Evolutionary conservation across 2,888 invertebrate species (phyloP).

Genomic region (Torymus texanus): DNA sequence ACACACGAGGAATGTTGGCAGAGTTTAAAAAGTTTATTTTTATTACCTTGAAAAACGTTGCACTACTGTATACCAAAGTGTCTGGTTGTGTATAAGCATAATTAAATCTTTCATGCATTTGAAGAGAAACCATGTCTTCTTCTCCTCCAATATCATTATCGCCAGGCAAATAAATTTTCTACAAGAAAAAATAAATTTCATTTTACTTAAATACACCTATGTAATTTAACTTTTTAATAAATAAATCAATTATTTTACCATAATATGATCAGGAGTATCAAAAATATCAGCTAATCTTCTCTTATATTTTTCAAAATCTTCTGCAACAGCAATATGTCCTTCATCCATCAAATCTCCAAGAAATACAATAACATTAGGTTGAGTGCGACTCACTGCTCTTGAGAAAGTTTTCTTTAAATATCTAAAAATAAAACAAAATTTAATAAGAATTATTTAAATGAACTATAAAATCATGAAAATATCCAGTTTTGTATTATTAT

Average conservation of each 20-base stretch:
- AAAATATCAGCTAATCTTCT: slow-evolving; percentile 84
- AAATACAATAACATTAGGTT: slow-evolving; percentile 91
- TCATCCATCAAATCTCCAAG: slow-evolving; percentile 97
- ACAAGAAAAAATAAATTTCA: slow-evolving; percentile 63
- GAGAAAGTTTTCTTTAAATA: slow-evolving; percentile 88
- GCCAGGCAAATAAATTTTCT: slow-evolving; percentile 93
- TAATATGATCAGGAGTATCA: slow-evolving; percentile 71
- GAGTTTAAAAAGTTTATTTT: neutral
- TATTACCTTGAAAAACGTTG: slow-evolving; percentile 83
- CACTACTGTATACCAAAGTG: slow-evolving; percentile 79
- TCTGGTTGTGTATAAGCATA: slow-evolving; percentile 79
- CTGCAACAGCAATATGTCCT: slow-evolving; percentile 85
- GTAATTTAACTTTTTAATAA: neutral
- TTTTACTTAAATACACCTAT: slow-evolving; percentile 6
- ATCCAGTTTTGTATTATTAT: neutral
- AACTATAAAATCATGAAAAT: neutral
- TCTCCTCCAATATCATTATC: slow-evolving; percentile 99
- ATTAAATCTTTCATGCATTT: slow-evolving; percentile 85
- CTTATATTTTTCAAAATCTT: slow-evolving; percentile 85
- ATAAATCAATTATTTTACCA: slow-evolving; percentile 60
- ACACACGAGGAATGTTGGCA: slow-evolving; percentile 3
- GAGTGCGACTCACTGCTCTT: slow-evolving; percentile 81
- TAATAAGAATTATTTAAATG: too few species aligned
- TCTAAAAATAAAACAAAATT: slow-evolving; percentile 74
- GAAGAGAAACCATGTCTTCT: slow-evolving; percentile 82